A percentile compares a stretch with the other conserved stretches of the same genome.
These are phyloP conservation scores for Ypsolopha sequella DNA, from an alignment of 2,888 invertebrate genomes.

Conservation along the genomic window DNA sequence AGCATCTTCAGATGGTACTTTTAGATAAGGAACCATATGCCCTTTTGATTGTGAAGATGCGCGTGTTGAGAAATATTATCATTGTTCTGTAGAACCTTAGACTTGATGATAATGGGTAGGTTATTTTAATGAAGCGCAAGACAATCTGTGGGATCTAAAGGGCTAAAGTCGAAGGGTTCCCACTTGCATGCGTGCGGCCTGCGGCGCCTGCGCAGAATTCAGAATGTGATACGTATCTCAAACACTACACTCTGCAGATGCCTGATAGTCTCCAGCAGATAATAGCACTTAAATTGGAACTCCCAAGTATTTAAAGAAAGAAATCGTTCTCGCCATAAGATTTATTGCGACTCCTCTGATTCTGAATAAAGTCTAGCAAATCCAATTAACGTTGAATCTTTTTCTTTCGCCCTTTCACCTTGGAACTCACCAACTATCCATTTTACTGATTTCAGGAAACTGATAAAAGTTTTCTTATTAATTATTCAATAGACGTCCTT, in stretches of 20 bases:
- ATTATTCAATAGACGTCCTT: not conserved
- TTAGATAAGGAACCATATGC: conserved; percentile 31
- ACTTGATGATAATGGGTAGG: conserved; percentile 7
- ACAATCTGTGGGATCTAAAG: conserved; percentile 13
- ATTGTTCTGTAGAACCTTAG: not conserved
- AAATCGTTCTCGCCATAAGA: conserved; percentile 54
- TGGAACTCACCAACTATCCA: not conserved
- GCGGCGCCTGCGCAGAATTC: too few species aligned
- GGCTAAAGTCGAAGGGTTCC: conserved; percentile 48
- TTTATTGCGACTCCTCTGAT: conserved; percentile 54
- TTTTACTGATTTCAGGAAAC: not conserved
- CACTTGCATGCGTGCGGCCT: conserved; percentile 33
- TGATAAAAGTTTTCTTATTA: conserved; percentile 2
- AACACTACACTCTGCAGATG: not conserved
- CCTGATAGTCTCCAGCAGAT: not conserved
- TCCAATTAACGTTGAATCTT: conserved; percentile 47
- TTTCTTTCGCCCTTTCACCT: conserved; percentile 14
- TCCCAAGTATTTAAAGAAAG: conserved; percentile 49
- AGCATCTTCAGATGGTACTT: conserved; percentile 44
- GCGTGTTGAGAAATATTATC: conserved; percentile 12
- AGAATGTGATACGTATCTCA: too few species aligned
- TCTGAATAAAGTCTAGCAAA: conserved; percentile 44
- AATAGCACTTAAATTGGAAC: conserved; percentile 45
- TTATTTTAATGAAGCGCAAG: conserved; percentile 1
- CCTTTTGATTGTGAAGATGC: conserved; percentile 13